Conservation (phyloP, 2,888 invertebrate genomes). For the Eupithecia subumbrata region DNA sequence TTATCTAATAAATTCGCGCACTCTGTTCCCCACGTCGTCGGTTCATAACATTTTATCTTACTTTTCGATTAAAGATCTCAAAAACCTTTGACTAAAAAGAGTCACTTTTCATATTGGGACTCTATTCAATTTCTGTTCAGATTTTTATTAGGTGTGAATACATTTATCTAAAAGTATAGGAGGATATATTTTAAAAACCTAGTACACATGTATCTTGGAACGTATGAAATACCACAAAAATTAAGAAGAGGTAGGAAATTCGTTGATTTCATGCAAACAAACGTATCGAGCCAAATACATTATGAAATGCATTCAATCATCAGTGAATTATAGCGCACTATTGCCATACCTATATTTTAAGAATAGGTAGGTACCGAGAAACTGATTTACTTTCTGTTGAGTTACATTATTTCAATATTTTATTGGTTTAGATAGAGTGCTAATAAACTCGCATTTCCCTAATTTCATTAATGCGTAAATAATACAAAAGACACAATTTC, state of each 20-base stretch:
- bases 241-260: neutral
- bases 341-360: neutral
- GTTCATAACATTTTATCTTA: slow-evolving; percentile 35
- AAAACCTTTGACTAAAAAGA: slow-evolving; percentile 14
- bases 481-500: slow-evolving; percentile 10
- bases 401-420: neutral
- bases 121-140: neutral
- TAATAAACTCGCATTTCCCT: neutral
- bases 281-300: neutral
- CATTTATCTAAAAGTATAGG: slow-evolving; percentile 5
- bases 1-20: slow-evolving; percentile 62
- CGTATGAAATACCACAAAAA: neutral
- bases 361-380: neutral
- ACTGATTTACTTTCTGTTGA: neutral
- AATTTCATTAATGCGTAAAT: neutral
- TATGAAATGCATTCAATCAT: neutral
- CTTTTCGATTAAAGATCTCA: slow-evolving; percentile 24
- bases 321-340: neutral
- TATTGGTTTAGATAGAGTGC: neutral
- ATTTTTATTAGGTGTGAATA: neutral
- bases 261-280: neutral
- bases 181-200: slow-evolving; percentile 31
- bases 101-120: neutral
- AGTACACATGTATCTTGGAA: neutral
- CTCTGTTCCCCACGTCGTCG: slow-evolving; percentile 57